Percentiles rank a stretch among this genome's conserved stretches.
Conservation (phyloP, 1,140 invertebrate species). For the Conus ventricosus region DNA sequence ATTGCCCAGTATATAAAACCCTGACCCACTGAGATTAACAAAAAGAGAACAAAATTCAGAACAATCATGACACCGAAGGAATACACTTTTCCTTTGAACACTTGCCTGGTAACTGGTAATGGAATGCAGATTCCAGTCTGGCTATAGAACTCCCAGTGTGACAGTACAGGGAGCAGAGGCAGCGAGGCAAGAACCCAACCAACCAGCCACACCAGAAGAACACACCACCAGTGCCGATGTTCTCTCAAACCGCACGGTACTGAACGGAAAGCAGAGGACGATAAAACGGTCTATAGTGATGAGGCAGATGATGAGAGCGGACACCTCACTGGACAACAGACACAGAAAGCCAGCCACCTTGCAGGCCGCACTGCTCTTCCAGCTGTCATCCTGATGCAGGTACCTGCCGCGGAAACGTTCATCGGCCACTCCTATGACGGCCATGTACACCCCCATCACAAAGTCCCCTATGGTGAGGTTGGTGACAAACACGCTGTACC, state of each 20-base stretch:
- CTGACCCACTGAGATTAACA: conserved; percentile 49
- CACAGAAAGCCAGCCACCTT: conserved; percentile 58
- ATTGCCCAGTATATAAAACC: conserved; percentile 44
- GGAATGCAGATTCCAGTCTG: conserved; percentile 51
- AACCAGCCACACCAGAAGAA: conserved; percentile 32
- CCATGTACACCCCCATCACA: conserved; percentile 65
- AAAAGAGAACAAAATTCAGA: conserved; percentile 48
- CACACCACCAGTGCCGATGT: conserved; percentile 24
- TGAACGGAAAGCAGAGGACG: conserved; percentile 58
- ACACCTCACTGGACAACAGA: conserved; percentile 57
- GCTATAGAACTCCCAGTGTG: conserved; percentile 54
- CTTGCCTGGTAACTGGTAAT: conserved; percentile 43
- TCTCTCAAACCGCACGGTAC: conserved; percentile 20
- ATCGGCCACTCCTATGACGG: conserved; percentile 61
- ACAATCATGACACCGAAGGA: conserved; percentile 46
- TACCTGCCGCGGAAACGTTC: conserved; percentile 53
- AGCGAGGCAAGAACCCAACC: conserved; percentile 39
- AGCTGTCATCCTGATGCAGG: conserved; percentile 48
- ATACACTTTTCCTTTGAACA: conserved; percentile 46
- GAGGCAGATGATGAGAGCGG: conserved; percentile 57
- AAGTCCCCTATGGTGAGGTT: conserved; percentile 61
- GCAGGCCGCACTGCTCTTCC: conserved; percentile 54
- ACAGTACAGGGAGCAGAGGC: conserved; percentile 34
- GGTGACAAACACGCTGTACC: conserved; percentile 48
- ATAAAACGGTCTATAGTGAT: conserved; percentile 63